Conservation (phyloP, 2,888 invertebrate genomes). For the Torymus tubicola region DNA sequence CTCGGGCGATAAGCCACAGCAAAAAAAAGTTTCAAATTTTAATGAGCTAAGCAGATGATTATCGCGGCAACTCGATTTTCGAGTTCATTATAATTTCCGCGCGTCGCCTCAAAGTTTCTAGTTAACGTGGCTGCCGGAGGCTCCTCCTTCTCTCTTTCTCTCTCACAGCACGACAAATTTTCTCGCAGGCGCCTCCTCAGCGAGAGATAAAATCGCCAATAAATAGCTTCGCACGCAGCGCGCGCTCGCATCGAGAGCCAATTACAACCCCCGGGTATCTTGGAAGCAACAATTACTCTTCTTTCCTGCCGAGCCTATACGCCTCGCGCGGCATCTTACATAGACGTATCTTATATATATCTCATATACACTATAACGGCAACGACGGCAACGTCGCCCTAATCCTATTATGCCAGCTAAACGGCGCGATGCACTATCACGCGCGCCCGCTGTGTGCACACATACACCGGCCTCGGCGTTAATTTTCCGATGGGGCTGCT, state of each 20-base stretch:
- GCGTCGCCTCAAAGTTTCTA: background rate
- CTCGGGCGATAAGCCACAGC: too few relatives aligned
- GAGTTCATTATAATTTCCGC: background rate
- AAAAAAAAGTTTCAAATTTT: too few relatives aligned
- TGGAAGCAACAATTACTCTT: constrained; percentile 20
- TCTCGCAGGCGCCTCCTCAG: constrained; percentile 3
- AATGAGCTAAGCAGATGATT: background rate
- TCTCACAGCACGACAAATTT: constrained; percentile 10
- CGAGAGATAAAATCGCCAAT: constrained; percentile 18
- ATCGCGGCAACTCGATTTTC: background rate
- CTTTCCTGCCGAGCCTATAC: background rate
- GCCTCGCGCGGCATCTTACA: too few relatives aligned
- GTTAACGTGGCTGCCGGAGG: too few relatives aligned
- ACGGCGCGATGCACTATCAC: background rate
- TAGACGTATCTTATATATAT: background rate
- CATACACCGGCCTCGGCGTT: constrained; percentile 14
- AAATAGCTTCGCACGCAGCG: background rate
- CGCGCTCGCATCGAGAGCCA: background rate
- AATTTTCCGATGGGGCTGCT: constrained; percentile 26
- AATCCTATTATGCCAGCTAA: constrained; percentile 28
- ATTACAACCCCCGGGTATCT: constrained; percentile 20
- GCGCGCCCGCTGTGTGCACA: too few relatives aligned
- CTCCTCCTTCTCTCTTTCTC: too few relatives aligned
- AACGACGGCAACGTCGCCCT: background rate
- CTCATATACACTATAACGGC: background rate